Evolutionary conservation across 2,113 vertebrate genomes (phyloP).

Genomic region (Gymnarchus niloticus): DNA sequence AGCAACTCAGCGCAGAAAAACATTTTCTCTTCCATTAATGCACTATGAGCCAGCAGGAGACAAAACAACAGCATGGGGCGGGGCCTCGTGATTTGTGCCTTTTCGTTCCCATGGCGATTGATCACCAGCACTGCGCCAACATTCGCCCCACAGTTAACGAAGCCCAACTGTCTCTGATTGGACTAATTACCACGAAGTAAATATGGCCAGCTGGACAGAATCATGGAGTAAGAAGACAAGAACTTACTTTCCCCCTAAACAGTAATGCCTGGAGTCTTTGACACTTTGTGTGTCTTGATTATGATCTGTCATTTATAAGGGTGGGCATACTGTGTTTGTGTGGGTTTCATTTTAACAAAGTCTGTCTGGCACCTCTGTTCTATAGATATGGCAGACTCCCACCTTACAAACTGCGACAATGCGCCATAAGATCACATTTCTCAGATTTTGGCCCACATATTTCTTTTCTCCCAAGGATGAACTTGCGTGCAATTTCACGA

Average conservation of each 20-base stretch:
- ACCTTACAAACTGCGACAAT: neutral
- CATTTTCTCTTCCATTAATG: neutral
- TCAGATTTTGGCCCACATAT: neutral
- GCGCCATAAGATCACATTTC: neutral
- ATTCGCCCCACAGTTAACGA: neutral
- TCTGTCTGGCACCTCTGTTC: neutral
- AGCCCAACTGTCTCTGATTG: neutral
- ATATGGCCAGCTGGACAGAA: neutral
- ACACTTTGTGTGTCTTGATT: neutral
- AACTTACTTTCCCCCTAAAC: neutral
- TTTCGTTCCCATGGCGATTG: neutral
- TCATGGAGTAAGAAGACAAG: neutral
- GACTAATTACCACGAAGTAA: neutral
- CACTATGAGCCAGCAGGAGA: neutral
- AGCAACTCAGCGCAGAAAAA: neutral
- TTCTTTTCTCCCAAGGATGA: neutral
- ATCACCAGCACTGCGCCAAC: neutral
- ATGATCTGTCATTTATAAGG: neutral
- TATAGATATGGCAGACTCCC: neutral
- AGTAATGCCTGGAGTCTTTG: neutral
- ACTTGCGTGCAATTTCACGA: neutral
- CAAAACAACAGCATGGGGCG: neutral
- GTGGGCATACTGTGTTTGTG: neutral
- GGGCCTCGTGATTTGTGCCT: neutral
- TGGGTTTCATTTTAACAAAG: neutral